Percentiles rank a stretch among this genome's conserved stretches.
These are phyloP conservation scores for Tenthredo notha DNA, from an alignment of 2,888 invertebrate genomes.

Conservation along the genomic window DNA sequence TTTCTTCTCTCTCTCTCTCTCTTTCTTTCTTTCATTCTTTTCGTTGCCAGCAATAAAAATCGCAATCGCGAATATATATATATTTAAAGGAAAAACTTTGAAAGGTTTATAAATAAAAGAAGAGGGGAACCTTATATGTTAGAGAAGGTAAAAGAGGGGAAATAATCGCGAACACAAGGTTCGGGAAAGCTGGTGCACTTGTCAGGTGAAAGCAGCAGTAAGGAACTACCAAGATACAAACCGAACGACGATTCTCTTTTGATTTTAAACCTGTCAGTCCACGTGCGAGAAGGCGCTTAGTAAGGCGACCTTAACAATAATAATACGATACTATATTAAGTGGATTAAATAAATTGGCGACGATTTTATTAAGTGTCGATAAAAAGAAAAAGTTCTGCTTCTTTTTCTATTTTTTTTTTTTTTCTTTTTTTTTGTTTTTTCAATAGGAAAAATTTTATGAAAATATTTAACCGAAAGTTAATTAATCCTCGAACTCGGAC, in stretches of 20 bases:
- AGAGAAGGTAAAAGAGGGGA: conserved; percentile 62
- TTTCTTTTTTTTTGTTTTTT: neutral
- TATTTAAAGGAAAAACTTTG: too few species aligned
- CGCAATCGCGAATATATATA: too few species aligned
- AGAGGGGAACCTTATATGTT: conserved; percentile 56
- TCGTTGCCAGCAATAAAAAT: neutral
- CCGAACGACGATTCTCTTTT: conserved; percentile 57
- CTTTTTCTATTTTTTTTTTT: neutral
- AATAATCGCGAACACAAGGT: conserved; percentile 44
- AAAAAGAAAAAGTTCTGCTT: neutral
- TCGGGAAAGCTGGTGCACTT: conserved; percentile 72
- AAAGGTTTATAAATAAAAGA: conserved; percentile 51
- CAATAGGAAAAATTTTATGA: neutral
- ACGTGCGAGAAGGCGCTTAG: conserved; percentile 62
- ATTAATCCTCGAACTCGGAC: neutral
- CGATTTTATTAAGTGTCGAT: neutral
- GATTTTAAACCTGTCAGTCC: conserved; percentile 61
- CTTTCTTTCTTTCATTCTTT: neutral
- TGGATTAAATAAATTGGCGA: neutral
- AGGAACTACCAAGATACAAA: conserved; percentile 61
- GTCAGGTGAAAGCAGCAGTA: conserved; percentile 72
- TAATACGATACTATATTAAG: neutral
- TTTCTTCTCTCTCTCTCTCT: neutral
- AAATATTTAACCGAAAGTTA: neutral
- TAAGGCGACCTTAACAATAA: neutral